A percentile compares a stretch with the other conserved stretches of the same genome.
These are phyloP conservation scores for Dissostichus mawsoni DNA, from an alignment of 2,113 vertebrate genomes.

Conservation along the genomic window DNA sequence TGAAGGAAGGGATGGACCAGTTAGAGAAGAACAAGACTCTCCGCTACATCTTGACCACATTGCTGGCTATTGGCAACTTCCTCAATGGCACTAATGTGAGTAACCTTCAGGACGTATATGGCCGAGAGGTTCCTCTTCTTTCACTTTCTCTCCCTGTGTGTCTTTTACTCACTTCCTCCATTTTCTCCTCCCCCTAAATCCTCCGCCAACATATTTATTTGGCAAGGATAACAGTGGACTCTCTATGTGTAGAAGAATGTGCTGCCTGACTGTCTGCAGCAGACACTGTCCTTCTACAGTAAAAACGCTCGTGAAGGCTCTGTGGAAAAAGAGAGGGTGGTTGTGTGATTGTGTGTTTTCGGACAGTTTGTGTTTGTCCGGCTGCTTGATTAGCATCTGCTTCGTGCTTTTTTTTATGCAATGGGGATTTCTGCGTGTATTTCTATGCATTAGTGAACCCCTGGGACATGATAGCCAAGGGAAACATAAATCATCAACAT, in stretches of 20 bases:
- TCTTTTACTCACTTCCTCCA: constrained; percentile 32
- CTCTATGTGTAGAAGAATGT: constrained; percentile 67
- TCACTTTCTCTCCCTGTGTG: constrained; percentile 7
- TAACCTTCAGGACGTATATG: constrained; percentile 24
- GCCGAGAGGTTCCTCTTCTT: constrained; percentile 3
- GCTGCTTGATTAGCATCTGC: background rate
- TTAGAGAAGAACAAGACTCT: constrained; percentile 97
- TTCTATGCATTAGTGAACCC: constrained; percentile 40
- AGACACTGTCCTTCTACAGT: constrained; percentile 59
- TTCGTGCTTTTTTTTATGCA: constrained; percentile 13
- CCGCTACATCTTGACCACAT: constrained; percentile 93
- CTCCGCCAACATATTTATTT: constrained; percentile 59
- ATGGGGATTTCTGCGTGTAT: constrained; percentile 18
- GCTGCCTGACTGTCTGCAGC: constrained; percentile 50
- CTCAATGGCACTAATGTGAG: constrained; percentile 97
- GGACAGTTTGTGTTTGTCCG: constrained; percentile 11
- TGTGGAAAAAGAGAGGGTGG: constrained; percentile 3
- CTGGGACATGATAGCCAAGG: constrained; percentile 45
- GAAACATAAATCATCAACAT: constrained; percentile 74
- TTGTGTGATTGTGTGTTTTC: constrained; percentile 28
- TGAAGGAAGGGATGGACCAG: constrained; percentile 99
- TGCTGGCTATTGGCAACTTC: constrained; percentile 97
- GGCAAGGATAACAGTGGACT: constrained; percentile 54
- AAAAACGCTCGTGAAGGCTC: constrained; percentile 39
- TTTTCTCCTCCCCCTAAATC: constrained; percentile 12